Conservation (phyloP, 2,888 invertebrate species). For the Miltochrista miniata region DNA sequence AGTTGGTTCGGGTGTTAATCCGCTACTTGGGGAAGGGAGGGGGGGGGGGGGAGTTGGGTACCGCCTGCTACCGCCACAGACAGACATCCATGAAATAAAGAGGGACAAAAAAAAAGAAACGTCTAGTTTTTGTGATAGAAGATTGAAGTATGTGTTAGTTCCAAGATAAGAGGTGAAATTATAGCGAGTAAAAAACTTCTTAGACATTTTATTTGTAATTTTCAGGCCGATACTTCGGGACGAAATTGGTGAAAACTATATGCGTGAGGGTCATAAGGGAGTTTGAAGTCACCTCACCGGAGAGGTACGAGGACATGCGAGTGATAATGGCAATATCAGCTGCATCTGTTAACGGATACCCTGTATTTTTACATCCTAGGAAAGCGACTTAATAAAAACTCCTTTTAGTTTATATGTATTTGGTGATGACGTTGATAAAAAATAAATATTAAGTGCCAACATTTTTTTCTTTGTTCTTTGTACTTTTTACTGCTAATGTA, state of each 20-base stretch:
- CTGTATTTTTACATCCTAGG: conserved; percentile 50
- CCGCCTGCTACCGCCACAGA: no score
- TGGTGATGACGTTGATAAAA: neutral
- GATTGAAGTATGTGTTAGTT: no score
- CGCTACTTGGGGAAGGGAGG: no score
- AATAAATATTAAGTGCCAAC: neutral
- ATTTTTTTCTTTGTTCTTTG: no score
- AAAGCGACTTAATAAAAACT: conserved; percentile 6
- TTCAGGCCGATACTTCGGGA: conserved; percentile 65
- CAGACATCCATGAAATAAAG: no score
- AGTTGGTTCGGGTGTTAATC: no score
- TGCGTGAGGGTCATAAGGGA: conserved; percentile 53
- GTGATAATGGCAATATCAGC: conserved; percentile 59
- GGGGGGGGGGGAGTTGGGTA: no score
- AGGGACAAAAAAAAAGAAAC: no score
- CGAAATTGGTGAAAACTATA: conserved; percentile 62
- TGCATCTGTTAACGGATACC: conserved; percentile 52
- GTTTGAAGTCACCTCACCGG: conserved; percentile 50
- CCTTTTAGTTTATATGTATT: neutral
- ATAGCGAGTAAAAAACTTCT: neutral
- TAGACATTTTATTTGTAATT: conserved; percentile 9
- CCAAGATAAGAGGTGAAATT: no score
- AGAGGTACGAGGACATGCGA: conserved; percentile 54
- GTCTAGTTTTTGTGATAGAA: no score
- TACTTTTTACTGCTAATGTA: no score